A percentile compares a stretch with the other conserved stretches of the same genome.
Conservation (phyloP, 2,888 invertebrate species). For the Pachymerium ferrugineum region DNA sequence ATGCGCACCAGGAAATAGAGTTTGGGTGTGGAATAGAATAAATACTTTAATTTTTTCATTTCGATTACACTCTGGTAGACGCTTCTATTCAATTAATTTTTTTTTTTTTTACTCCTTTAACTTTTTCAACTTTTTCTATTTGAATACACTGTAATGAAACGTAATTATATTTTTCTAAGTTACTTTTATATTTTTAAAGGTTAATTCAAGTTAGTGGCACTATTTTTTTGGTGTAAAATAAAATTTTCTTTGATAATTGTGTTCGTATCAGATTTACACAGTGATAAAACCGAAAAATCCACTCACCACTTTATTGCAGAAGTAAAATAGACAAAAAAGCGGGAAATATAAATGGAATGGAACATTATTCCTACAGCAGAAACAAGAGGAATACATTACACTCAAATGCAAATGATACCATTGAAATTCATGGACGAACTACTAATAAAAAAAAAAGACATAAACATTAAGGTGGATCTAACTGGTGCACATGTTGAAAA, state of each 20-base stretch:
- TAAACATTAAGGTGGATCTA: conserved; percentile 19
- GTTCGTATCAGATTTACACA: background rate
- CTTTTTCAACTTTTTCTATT: too few relatives aligned
- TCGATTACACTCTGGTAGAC: background rate
- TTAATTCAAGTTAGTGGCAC: background rate
- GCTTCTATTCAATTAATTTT: background rate
- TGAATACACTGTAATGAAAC: too few relatives aligned
- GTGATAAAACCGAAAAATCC: background rate
- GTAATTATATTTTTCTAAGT: too few relatives aligned
- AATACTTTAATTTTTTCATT: background rate
- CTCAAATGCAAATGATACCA: conserved; percentile 15
- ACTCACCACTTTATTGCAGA: conserved; percentile 20
- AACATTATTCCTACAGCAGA: conserved; percentile 8
- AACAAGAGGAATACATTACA: conserved; percentile 16
- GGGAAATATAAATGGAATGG: conserved; percentile 3
- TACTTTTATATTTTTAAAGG: background rate
- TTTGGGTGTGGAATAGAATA: background rate
- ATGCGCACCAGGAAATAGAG: background rate
- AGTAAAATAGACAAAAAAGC: background rate
- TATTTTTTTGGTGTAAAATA: background rate
- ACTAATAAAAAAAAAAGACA: conserved; percentile 1
- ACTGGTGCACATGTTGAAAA: background rate
- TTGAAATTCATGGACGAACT: background rate
- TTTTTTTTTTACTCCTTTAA: too few relatives aligned
- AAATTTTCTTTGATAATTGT: conserved; percentile 2